phyloP scores from a whole-genome alignment of 2,797 vertebrate species.

The Hipposideros larvatus region DNA sequence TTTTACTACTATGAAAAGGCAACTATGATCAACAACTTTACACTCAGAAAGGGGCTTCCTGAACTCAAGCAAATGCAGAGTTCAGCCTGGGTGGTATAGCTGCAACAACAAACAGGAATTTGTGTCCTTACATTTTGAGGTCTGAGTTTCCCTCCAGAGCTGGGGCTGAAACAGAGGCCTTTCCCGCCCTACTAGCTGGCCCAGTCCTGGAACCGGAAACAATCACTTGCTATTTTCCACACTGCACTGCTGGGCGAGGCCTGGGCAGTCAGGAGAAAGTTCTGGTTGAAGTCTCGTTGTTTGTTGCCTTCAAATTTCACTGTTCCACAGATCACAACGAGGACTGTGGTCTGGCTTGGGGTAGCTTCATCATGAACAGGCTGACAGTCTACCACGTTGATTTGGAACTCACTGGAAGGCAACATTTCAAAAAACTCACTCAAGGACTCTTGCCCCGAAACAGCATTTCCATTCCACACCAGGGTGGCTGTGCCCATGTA shows the following conservation, averaged over 20 bases:
- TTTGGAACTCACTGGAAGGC: slow-evolving; percentile 97
- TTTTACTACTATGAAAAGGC: slow-evolving; percentile 75
- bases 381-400: slow-evolving; percentile 96
- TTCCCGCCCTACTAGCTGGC: slow-evolving; percentile 85
- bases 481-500: slow-evolving; percentile 97
- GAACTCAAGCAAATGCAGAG: background rate
- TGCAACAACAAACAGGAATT: background rate
- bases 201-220: slow-evolving; percentile 99
- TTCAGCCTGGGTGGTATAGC: background rate
- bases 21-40: slow-evolving; percentile 66
- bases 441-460: slow-evolving; percentile 95
- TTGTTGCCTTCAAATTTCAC: slow-evolving; percentile 99
- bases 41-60: slow-evolving; percentile 4
- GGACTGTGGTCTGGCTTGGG: slow-evolving; percentile 96
- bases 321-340: slow-evolving; percentile 95
- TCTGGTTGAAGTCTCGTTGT: slow-evolving; percentile 97
- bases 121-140: background rate
- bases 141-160: background rate
- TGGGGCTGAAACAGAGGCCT: background rate
- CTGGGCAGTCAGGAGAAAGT: slow-evolving; percentile 96
- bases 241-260: slow-evolving; percentile 94
- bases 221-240: slow-evolving; percentile 99
- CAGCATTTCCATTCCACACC: slow-evolving; percentile 97
- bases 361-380: slow-evolving; percentile 98
- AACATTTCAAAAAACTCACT: slow-evolving; percentile 97